Conservation (phyloP, 2,113 vertebrate genomes). For the Oncorhynchus gorbuscha region DNA sequence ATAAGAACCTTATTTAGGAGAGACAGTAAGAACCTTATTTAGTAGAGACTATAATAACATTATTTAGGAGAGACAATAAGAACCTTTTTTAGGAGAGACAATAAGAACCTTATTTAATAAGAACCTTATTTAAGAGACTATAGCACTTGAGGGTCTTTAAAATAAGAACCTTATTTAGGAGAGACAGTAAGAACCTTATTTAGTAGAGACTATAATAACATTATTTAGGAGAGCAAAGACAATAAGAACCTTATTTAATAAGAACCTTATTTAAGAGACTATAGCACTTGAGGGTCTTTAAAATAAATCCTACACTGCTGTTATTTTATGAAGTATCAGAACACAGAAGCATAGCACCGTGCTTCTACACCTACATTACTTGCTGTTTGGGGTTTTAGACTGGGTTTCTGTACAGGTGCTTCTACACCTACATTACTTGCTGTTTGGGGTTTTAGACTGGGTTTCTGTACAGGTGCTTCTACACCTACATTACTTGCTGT, state of each 20-base stretch:
- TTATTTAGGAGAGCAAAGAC: not conserved
- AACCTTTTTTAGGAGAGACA: not conserved
- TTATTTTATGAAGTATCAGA: too few relatives aligned
- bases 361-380: too few relatives aligned
- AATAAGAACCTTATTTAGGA: not conserved
- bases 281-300: constrained; percentile 23
- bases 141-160: too few relatives aligned
- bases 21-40: not conserved
- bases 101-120: too few relatives aligned
- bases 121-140: not conserved
- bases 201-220: not conserved
- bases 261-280: not conserved
- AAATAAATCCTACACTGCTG: constrained; percentile 8
- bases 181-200: not conserved
- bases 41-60: not conserved
- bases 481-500: too few relatives aligned
- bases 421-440: too few relatives aligned
- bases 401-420: too few relatives aligned
- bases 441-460: too few relatives aligned
- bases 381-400: too few relatives aligned
- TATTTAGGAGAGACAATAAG: not conserved
- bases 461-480: too few relatives aligned
- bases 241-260: not conserved
- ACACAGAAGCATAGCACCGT: constrained; percentile 13
- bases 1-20: too few relatives aligned